phyloP scores from a whole-genome alignment of 2,888 invertebrate genomes.

The Scaptomyza cyrtandrae region DNA sequence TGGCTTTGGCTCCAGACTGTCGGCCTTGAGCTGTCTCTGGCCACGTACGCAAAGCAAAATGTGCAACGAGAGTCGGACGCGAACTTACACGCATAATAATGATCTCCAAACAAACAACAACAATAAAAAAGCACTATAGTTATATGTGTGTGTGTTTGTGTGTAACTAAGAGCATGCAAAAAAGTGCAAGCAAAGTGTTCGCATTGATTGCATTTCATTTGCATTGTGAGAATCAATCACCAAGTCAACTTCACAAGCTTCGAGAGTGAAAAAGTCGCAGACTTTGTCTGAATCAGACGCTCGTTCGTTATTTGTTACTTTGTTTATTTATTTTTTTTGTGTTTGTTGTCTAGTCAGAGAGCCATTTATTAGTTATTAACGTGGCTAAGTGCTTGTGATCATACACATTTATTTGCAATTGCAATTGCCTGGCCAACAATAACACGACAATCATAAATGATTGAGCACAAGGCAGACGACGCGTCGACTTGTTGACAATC shows the following conservation, averaged over 20 bases:
- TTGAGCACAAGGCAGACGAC: slow-evolving; percentile 76
- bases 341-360: slow-evolving; percentile 54
- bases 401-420: slow-evolving; percentile 48
- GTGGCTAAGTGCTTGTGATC: slow-evolving; percentile 51
- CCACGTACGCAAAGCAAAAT: slow-evolving; percentile 73
- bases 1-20: slow-evolving; percentile 50
- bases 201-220: slow-evolving; percentile 75
- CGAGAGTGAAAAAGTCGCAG: slow-evolving; percentile 1
- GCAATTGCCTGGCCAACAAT: slow-evolving; percentile 29
- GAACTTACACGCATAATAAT: slow-evolving; percentile 76
- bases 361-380: slow-evolving; percentile 66
- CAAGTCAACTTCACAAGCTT: slow-evolving; percentile 19
- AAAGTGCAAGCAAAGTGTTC: slow-evolving; percentile 43
- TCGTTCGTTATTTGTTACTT: background rate
- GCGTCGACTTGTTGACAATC: slow-evolving; percentile 68
- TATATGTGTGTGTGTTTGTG: background rate
- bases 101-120: slow-evolving; percentile 43
- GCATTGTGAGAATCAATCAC: slow-evolving; percentile 77
- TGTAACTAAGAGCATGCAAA: slow-evolving; percentile 3
- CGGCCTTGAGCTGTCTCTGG: slow-evolving; percentile 76
- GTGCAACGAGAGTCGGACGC: slow-evolving; percentile 60
- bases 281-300: slow-evolving; percentile 1
- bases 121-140: slow-evolving; percentile 10
- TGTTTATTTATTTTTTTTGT: too few species aligned
- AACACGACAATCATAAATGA: slow-evolving; percentile 56